Conservation (phyloP, 2,888 invertebrate species). For the Pherbina coryleti region DNA sequence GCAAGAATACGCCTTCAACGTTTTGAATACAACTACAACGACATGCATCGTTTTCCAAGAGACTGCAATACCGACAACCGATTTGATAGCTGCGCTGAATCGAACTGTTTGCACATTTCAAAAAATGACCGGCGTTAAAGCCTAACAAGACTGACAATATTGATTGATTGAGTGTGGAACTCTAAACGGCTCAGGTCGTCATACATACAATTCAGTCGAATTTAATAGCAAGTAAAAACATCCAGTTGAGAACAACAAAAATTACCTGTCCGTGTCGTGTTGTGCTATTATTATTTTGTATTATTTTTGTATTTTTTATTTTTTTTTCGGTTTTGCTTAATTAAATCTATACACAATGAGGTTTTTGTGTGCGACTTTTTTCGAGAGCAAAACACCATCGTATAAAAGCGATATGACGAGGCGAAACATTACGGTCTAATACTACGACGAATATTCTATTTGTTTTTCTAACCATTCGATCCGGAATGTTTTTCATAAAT, state of each 20-base stretch:
- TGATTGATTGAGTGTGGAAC: background rate
- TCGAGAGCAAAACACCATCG: background rate
- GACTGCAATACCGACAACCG: slow-evolving; percentile 24
- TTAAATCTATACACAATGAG: slow-evolving; percentile 13
- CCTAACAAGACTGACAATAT: background rate
- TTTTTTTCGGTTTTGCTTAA: slow-evolving; percentile 12
- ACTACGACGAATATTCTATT: too few relatives aligned
- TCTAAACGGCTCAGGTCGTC: background rate
- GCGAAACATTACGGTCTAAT: too few relatives aligned
- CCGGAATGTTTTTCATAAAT: background rate
- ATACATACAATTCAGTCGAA: slow-evolving; percentile 8
- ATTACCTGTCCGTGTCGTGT: slow-evolving; percentile 46
- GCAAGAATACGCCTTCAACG: background rate
- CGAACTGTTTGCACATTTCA: slow-evolving; percentile 54
- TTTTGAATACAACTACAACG: slow-evolving; percentile 8
- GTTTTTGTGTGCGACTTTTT: background rate
- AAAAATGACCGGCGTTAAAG: slow-evolving; percentile 25
- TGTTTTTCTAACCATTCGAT: background rate
- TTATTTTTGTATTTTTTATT: background rate
- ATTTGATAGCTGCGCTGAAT: slow-evolving; percentile 50
- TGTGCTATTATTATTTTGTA: too few relatives aligned
- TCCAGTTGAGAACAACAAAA: slow-evolving; percentile 28
- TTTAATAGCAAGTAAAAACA: slow-evolving; percentile 23
- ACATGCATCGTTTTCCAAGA: background rate
- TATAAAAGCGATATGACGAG: background rate